Conservation (phyloP, 2,797 vertebrate species). For the Micromesistius poutassou region DNA sequence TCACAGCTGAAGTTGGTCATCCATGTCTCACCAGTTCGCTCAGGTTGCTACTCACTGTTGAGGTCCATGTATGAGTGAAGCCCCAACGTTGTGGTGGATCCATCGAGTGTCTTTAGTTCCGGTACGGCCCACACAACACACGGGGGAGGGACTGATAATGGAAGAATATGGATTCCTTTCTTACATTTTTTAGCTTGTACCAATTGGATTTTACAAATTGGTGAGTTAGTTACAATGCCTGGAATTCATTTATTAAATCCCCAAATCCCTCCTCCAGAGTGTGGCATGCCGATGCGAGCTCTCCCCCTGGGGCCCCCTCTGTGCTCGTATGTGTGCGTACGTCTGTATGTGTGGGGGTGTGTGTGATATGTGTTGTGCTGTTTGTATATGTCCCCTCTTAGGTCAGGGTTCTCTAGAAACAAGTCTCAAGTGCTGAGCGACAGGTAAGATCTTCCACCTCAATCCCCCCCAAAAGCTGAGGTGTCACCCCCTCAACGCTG, state of each 20-base stretch:
- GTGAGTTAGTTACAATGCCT: constrained; percentile 36
- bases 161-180: constrained; percentile 16
- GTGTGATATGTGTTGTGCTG: constrained; percentile 15
- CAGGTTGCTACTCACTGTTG: constrained; percentile 19
- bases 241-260: constrained; percentile 24
- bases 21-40: constrained; percentile 44
- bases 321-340: constrained; percentile 15
- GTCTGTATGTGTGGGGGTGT: neutral
- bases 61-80: constrained; percentile 43
- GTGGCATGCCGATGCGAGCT: constrained; percentile 62
- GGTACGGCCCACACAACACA: constrained; percentile 28
- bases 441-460: constrained; percentile 70
- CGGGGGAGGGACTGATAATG: neutral
- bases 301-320: constrained; percentile 65
- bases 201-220: constrained; percentile 55
- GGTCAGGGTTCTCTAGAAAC: constrained; percentile 73
- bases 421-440: constrained; percentile 62
- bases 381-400: constrained; percentile 54
- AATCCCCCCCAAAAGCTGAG: constrained; percentile 25
- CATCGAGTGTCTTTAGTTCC: constrained; percentile 42
- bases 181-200: constrained; percentile 42
- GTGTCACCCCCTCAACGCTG: neutral
- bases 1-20: constrained; percentile 47
- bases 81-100: constrained; percentile 32
- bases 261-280: constrained; percentile 62